phyloP scores from a whole-genome alignment of 2,797 vertebrate genomes.

The Peromyscus nudipes region DNA sequence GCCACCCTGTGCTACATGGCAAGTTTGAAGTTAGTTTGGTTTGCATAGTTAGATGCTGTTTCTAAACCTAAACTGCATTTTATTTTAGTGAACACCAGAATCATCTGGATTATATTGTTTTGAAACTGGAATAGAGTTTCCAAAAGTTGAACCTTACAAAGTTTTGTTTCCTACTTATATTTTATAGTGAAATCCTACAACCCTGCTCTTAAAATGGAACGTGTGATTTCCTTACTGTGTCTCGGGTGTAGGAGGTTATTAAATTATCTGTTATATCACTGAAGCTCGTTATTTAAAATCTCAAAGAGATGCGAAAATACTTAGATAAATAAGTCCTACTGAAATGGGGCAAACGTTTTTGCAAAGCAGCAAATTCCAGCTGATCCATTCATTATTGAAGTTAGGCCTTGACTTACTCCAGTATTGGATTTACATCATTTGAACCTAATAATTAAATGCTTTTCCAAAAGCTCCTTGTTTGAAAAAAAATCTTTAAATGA shows the following conservation, averaged over 20 bases:
- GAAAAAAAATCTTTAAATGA: slow-evolving; percentile 65
- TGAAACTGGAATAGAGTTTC: not conserved
- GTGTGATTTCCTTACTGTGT: slow-evolving; percentile 45
- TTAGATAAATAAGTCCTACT: not conserved
- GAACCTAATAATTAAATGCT: slow-evolving; percentile 59
- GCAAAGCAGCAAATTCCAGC: not conserved
- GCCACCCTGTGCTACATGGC: not conserved
- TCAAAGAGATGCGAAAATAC: slow-evolving; percentile 59
- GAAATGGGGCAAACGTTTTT: slow-evolving; percentile 50
- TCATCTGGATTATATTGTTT: slow-evolving; percentile 5
- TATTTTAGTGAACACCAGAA: not conserved
- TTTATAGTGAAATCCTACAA: slow-evolving; percentile 53
- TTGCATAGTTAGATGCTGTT: not conserved
- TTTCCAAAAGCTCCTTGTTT: slow-evolving; percentile 54
- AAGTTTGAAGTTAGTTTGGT: not conserved
- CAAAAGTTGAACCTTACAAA: not conserved
- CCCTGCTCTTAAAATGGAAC: not conserved
- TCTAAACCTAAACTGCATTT: not conserved
- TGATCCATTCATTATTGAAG: slow-evolving; percentile 68
- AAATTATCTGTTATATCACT: slow-evolving; percentile 26
- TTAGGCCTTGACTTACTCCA: slow-evolving; percentile 60
- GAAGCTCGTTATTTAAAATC: slow-evolving; percentile 21
- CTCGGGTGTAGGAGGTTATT: slow-evolving; percentile 46
- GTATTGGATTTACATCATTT: slow-evolving; percentile 69
- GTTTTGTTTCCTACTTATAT: not conserved